Percentiles rank a stretch among this genome's conserved stretches.
phyloP scores from a whole-genome alignment of 2,113 vertebrate genomes.

The Ranitomeya variabilis region DNA sequence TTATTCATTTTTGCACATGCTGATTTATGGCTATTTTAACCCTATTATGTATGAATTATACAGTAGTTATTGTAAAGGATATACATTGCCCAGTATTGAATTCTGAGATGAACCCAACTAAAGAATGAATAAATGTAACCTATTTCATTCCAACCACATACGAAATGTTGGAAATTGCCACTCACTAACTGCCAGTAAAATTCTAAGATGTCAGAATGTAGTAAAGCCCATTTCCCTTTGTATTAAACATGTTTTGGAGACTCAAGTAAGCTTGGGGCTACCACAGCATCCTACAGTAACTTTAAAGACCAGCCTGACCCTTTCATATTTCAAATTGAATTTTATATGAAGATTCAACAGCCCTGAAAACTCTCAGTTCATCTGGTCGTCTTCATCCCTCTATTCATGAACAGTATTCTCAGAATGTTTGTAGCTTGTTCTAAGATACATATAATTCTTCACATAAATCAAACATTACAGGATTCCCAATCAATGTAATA shows the following conservation, averaged over 20 bases:
- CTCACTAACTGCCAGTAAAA: background rate
- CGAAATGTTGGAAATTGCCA: background rate
- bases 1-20: too few species aligned
- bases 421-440: background rate
- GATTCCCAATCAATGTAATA: background rate
- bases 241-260: background rate
- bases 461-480: background rate
- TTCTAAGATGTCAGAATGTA: background rate
- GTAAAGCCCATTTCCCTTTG: background rate
- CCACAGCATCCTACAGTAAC: background rate
- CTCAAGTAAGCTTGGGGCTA: background rate
- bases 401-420: background rate
- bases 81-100: background rate
- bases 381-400: background rate
- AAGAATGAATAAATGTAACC: background rate
- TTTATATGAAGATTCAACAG: background rate
- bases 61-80: background rate
- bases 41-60: background rate
- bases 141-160: background rate
- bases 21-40: background rate
- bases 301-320: background rate
- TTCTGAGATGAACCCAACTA: background rate
- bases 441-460: background rate
- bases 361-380: background rate
- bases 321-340: slow-evolving; percentile 13